Base-by-base conservation (phyloP, 2,888 invertebrate species). In the Cylindroiulus punctatus region DNA sequence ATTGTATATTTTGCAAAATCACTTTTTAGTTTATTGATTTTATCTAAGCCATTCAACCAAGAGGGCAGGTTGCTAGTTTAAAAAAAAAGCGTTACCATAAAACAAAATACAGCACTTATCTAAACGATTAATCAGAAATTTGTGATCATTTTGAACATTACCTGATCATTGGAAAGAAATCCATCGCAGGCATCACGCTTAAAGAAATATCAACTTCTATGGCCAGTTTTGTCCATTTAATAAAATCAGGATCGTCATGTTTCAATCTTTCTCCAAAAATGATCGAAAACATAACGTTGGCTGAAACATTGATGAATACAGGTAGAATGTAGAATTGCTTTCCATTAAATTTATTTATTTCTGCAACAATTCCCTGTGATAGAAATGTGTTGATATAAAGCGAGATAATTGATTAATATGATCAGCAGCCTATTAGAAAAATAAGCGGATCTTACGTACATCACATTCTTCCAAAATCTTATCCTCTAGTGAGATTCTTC, bases 391-490 rank as follows among this genome's bases (percentile, higher is more conserved):
- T 7, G 12, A 26, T 12, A 76, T 12, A 7, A 17, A 3, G 3
- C 19, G 1, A 76, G 26, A 19, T 19, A 12, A 26, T 76, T n/a
- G 65, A 40, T 40, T 40, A 40, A 7, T 65, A 65, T 65, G 14
- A 76, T 30, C n/a, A 22, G 10, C 76, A 76, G 30, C 2, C 19
- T 40, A 82, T 4, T 19, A 32, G 26, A 82, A 83, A 10, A 30
- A 76, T 76, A 83, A 40, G 40, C 32, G 5, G 3, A 83, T 36
- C 83, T 42, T 83, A 83, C n/a, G n/a, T n/a, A n/a, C 83, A 26
- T 83, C 83, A 83, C 83, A 83, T 40, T 83, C 83, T 83, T 83
- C 83, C n/a, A 83, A 44, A 36, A 83, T 32, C 44, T 26, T 83
- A 44, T 83, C 83, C 22, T 83, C 83, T 36, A 83, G 22, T 19